Conservation (phyloP, 2,113 vertebrate species). For the Phainopepla nitens region DNA sequence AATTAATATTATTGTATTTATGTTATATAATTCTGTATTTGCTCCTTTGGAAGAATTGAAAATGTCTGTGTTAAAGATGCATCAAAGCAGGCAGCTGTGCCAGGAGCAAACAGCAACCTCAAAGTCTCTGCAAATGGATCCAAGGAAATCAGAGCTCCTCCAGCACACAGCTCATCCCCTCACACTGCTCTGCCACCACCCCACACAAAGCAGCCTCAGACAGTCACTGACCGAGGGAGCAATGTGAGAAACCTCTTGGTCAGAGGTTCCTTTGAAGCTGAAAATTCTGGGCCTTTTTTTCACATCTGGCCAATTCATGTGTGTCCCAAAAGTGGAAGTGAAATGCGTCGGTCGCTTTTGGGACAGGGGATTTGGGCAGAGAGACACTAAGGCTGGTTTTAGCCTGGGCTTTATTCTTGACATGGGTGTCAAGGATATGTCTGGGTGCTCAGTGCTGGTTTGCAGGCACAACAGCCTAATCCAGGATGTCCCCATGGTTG, state of each 20-base stretch:
- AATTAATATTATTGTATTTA: neutral
- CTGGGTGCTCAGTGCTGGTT: neutral
- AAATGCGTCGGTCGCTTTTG: accelerated
- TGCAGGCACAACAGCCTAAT: neutral
- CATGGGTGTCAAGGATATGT: no score
- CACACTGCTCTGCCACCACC: neutral
- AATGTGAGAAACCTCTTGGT: neutral
- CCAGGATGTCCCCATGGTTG: accelerated
- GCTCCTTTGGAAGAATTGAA: neutral
- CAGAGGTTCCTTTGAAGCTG: neutral
- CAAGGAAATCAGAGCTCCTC: neutral
- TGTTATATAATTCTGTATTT: neutral
- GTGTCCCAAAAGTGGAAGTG: neutral
- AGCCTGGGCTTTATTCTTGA: neutral
- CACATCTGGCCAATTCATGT: accelerated
- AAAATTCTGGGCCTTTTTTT: neutral
- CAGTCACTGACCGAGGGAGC: neutral
- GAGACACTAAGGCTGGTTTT: neutral
- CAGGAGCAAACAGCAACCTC: neutral
- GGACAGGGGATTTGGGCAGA: accelerated
- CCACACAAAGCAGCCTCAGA: neutral
- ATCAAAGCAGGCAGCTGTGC: neutral
- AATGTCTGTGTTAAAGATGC: neutral
- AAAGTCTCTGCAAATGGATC: accelerated
- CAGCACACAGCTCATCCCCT: accelerated